Percentiles rank a stretch among this genome's conserved stretches.
These are phyloP conservation scores for Saccostrea glomerata DNA, from an alignment of 1,140 invertebrate species.

Conservation along the genomic window DNA sequence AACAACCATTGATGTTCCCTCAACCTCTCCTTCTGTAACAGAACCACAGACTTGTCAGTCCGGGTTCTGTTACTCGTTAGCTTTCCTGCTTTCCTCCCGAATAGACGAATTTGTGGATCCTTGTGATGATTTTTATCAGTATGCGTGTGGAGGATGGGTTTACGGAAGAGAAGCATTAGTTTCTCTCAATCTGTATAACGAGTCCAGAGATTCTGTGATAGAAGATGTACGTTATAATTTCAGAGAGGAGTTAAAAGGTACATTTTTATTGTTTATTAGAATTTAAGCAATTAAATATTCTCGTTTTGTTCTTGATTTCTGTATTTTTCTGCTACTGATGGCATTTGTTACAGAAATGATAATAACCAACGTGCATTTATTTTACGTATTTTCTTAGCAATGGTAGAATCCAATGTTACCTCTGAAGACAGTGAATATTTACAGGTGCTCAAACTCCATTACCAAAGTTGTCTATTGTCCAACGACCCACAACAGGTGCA, in stretches of 20 bases:
- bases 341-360: too few species aligned
- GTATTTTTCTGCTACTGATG: too few species aligned
- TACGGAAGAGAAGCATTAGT: not conserved
- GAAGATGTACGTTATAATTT: not conserved
- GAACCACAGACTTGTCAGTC: not conserved
- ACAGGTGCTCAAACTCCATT: not conserved
- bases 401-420: not conserved
- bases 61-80: constrained; percentile 1
- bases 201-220: not conserved
- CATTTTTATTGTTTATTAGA: not conserved
- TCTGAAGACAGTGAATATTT: not conserved
- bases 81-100: not conserved
- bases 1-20: not conserved
- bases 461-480: not conserved
- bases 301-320: too few species aligned
- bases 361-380: too few species aligned
- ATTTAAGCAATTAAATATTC: too few species aligned
- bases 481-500: not conserved
- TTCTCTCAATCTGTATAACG: not conserved
- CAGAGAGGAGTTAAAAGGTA: not conserved
- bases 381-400: not conserved
- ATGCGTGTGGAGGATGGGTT: not conserved
- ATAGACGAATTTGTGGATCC: not conserved
- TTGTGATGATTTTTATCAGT: constrained; percentile 5
- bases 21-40: not conserved